Percentiles rank a stretch among this genome's conserved stretches.
Conservation (phyloP, 2,888 invertebrate genomes). For the Sipha maydis region DNA sequence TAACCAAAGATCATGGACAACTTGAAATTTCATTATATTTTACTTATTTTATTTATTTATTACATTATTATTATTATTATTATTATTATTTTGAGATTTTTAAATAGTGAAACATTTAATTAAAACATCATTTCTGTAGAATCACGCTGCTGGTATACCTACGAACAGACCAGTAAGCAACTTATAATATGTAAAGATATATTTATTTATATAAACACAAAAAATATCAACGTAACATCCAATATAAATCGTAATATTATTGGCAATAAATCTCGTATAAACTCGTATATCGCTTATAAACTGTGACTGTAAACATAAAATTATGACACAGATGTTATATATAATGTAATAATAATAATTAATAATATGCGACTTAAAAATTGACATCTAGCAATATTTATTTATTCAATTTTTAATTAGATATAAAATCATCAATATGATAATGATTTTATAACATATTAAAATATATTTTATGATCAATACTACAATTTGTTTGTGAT, state of each 20-base stretch:
- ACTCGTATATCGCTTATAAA: constrained; percentile 44
- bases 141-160: constrained; percentile 37
- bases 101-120: constrained; percentile 54
- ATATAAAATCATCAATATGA: not conserved
- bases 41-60: constrained; percentile 41
- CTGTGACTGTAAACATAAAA: constrained; percentile 6
- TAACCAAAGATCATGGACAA: constrained; percentile 6
- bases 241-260: constrained; percentile 57
- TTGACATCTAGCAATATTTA: not conserved
- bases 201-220: not conserved
- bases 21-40: constrained; percentile 37
- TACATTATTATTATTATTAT: constrained; percentile 29
- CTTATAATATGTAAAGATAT: constrained; percentile 35
- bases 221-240: constrained; percentile 50
- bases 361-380: not conserved
- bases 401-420: not conserved
- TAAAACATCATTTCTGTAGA: constrained; percentile 42
- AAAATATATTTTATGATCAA: too few relatives aligned
- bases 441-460: too few relatives aligned
- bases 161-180: not conserved
- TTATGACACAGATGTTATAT: constrained; percentile 14
- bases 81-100: constrained; percentile 39
- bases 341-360: constrained; percentile 16
- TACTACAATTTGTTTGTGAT: not conserved
- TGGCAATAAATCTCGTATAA: constrained; percentile 48